Evolutionary conservation across 2,888 invertebrate genomes (phyloP).

Genomic region (Drosophila algonquin): DNA sequence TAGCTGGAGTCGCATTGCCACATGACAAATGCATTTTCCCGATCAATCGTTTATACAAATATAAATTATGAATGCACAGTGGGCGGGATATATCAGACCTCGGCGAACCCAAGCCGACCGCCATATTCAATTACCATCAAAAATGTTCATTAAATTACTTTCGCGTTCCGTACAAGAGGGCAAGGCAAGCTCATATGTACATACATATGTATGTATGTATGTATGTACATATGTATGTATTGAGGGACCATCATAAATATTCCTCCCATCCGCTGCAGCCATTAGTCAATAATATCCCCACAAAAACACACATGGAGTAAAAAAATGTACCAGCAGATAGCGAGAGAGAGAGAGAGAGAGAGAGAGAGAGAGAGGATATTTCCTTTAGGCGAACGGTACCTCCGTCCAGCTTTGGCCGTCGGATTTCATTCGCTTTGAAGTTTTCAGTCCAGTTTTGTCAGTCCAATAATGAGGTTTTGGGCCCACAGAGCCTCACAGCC

Average conservation of each 20-base stretch:
- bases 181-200: too few relatives aligned
- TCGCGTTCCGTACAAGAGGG: background rate
- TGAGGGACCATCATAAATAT: slow-evolving; percentile 24
- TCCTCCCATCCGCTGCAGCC: slow-evolving; percentile 27
- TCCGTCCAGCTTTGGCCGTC: slow-evolving; percentile 32
- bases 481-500: slow-evolving; percentile 26
- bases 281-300: slow-evolving; percentile 43
- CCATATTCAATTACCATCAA: slow-evolving; percentile 46
- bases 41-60: slow-evolving; percentile 22
- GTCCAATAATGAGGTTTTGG: slow-evolving; percentile 41
- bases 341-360: background rate
- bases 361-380: slow-evolving; percentile 8
- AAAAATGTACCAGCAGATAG: background rate
- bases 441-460: background rate
- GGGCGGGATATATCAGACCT: slow-evolving; percentile 16
- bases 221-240: too few relatives aligned
- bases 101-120: slow-evolving; percentile 10
- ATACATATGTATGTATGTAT: too few relatives aligned
- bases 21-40: slow-evolving; percentile 38
- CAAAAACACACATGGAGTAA: background rate
- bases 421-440: slow-evolving; percentile 45
- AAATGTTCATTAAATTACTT: slow-evolving; percentile 42
- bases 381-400: slow-evolving; percentile 43
- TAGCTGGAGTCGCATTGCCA: background rate
- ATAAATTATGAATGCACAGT: slow-evolving; percentile 24